A percentile compares a stretch with the other conserved stretches of the same genome.
Conservation (phyloP, 2,113 vertebrate species). For the Tamias sibiricus region DNA sequence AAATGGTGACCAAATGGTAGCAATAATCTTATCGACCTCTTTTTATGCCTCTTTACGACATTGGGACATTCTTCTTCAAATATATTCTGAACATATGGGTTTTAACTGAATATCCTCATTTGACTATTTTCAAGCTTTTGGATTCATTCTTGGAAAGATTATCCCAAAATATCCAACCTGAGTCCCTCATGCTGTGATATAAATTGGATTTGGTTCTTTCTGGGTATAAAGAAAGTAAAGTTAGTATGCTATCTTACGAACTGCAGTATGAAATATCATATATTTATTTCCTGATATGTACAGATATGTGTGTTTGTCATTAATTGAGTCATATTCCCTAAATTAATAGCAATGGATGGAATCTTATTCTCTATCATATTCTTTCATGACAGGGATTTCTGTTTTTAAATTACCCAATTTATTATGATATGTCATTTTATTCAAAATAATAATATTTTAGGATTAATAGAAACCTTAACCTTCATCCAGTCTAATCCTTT, state of each 20-base stretch:
- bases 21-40: neutral
- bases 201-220: neutral
- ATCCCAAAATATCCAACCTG: neutral
- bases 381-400: neutral
- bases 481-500: neutral
- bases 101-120: neutral
- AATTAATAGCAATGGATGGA: neutral
- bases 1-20: constrained; percentile 22
- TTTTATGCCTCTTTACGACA: neutral
- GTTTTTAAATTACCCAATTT: neutral
- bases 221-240: neutral
- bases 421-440: neutral
- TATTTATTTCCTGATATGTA: neutral
- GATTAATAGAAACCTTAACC: neutral
- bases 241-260: neutral
- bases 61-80: neutral
- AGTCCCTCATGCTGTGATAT: neutral
- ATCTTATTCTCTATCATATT: neutral
- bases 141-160: neutral
- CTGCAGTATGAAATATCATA: neutral
- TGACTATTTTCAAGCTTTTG: neutral
- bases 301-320: neutral
- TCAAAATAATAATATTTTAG: neutral
- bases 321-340: constrained; percentile 6
- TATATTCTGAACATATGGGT: neutral